Base-by-base conservation (phyloP, 92 coral and sea anemone genomes). In the Umimayanthus chanpuru region DNA sequence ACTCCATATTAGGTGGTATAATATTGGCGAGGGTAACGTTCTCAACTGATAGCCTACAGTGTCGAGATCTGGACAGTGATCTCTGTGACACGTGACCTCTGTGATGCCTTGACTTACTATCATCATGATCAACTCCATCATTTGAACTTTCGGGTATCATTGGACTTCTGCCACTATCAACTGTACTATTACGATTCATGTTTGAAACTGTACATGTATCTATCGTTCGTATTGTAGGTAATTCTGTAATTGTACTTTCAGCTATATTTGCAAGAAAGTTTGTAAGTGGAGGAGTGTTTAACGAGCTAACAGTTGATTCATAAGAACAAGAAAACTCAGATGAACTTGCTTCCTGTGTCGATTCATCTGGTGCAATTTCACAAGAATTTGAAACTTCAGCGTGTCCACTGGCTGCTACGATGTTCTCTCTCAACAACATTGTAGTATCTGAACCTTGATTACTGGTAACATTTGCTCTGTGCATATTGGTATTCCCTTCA, bases 241-340 rank as follows among this genome's bases (percentile, higher is more conserved):
- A 20, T 21, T 83, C 78, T 26, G 78, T 44, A 32, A 26, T 20
- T 61, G 53, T 25, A 66, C n/a, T 38, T 58, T 81, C 73, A 4
- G 75, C 68, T 67, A 66, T 66, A 44, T 66, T 29, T 66, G 71
- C 41, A 14, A 68, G 40, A 47, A 68, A 71, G 43, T 70, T 44
- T n/a, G 38, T 40, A 6, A 6, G 87, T 44, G 58, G 87, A 12
- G 87, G 87, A 30, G 77, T 83, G 87, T 83, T 83, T 49, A 83
- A 40, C 2, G 87, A 68, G 28, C 87, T 83, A 25, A 49, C 76
- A 23, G 56, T 49, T 0, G 87, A 83, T 21, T 83, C 87, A 83
- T 40, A 83, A 23, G 87, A 83, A n/a, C 66, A 83, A 2, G 87
- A 83, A 70, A 67, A 44, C 39, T 83, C 87, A 6, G 87, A 83